Base-by-base conservation (phyloP, 1,140 invertebrate genomes). In the Venturia canescens region DNA sequence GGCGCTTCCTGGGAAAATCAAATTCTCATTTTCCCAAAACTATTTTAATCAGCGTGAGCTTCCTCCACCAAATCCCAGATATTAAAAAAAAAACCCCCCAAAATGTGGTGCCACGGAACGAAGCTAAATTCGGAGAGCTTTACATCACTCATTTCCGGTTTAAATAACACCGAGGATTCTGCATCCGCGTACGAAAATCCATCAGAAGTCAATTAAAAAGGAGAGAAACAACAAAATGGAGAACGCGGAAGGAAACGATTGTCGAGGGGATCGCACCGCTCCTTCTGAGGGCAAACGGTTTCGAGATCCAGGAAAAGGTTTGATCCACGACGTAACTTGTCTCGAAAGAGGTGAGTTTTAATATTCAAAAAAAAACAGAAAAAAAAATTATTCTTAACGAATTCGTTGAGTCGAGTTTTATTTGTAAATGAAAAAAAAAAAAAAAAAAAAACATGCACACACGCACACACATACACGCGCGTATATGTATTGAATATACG, bases 11-110 rank as follows among this genome's bases (percentile, higher is more conserved):
- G 11, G 38, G 38, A 1, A 38, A 70, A 69, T n/a, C 50, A 53
- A 13, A 38, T 26, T 38, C 16, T 15, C 21, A 21, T 60, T 27
- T 70, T 60, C 31, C 29, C 71, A 71, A 67, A 50, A 53, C 57
- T 79, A 31, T 70, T 79, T 1, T 34, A 21, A 78, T 66, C 13
- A 3, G 23, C 1, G 26, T 5, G 60, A 66, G 60, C 67, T 78
- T 63, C 76, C 63, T 38, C 23, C 15, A 34, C 38, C 27, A n/a
- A 66, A 18, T 29, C 26, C n/a, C n/a, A n/a, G n/a, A n/a, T n/a
- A n/a, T n/a, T n/a, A n/a, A 78, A 26, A 63, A 18, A 29, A 29
- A 34, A 66, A 63, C 66, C 3, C 38, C 38, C 13, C 5, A 3
- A 44, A 13, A 11, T 44, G 38, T 4, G 38, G 13, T 11, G 29